Percentiles rank a stretch among this genome's conserved stretches.
phyloP scores from a whole-genome alignment of 2,888 invertebrate species.

The Chrysopilus asiliformis region DNA sequence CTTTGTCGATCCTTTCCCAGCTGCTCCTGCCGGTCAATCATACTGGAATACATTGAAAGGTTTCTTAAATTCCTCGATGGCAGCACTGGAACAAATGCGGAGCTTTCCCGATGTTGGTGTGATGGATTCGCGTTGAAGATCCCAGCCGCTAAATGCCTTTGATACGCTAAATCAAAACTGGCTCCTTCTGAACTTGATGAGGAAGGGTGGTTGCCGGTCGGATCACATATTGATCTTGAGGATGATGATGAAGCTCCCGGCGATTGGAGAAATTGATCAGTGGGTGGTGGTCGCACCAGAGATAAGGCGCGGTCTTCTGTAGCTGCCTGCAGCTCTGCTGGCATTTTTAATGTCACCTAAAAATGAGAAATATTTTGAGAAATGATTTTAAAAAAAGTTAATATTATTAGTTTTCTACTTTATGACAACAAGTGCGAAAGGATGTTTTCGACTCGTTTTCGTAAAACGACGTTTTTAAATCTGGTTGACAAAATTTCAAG shows the following conservation, averaged over 20 bases:
- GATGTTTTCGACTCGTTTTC: too few species aligned
- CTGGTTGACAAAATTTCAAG: too few species aligned
- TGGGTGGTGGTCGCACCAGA: conserved; percentile 37
- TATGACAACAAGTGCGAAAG: too few species aligned
- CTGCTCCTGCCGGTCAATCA: conserved; percentile 48
- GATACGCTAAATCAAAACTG: conserved; percentile 52
- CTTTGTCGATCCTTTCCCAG: conserved; percentile 39
- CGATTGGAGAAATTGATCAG: conserved; percentile 47
- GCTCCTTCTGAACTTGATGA: conserved; percentile 32
- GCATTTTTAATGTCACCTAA: too few species aligned
- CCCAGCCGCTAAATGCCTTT: conserved; percentile 47
- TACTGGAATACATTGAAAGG: conserved; percentile 54
- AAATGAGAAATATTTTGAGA: too few species aligned
- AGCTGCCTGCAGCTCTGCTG: conserved; percentile 25
- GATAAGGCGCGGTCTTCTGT: conserved; percentile 26
- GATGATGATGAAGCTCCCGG: conserved; percentile 33
- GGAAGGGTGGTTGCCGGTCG: conserved; percentile 19
- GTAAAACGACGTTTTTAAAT: too few species aligned
- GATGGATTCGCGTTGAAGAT: conserved; percentile 17
- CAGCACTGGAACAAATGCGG: conserved; percentile 78
- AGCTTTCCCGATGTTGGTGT: conserved; percentile 57
- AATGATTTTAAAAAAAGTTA: too few species aligned
- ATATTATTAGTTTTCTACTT: too few species aligned
- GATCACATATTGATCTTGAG: conserved; percentile 16
- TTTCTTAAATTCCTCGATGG: conserved; percentile 59